phyloP scores from a whole-genome alignment of 2,888 invertebrate genomes.

The Lottia gigantea region DNA sequence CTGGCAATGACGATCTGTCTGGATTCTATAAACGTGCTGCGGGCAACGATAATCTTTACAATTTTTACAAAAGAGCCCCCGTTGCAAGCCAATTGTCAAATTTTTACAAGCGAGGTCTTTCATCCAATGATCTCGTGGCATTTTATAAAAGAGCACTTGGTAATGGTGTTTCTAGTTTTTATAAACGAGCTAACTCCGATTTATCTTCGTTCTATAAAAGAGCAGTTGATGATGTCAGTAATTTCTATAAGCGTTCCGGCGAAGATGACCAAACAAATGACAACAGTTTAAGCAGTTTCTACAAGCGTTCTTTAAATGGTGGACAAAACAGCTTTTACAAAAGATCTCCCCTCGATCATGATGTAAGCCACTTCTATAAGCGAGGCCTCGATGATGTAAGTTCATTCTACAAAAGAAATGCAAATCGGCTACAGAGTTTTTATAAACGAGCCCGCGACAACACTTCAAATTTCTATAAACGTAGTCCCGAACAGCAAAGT shows the following conservation, averaged over 20 bases:
- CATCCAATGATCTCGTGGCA: neutral
- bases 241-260: slow-evolving; percentile 19
- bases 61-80: slow-evolving; percentile 20
- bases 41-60: neutral
- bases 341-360: slow-evolving; percentile 11
- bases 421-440: slow-evolving; percentile 6
- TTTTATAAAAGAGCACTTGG: slow-evolving; percentile 5
- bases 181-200: neutral
- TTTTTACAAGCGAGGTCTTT: slow-evolving; percentile 25
- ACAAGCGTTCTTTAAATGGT: slow-evolving; percentile 21
- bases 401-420: neutral
- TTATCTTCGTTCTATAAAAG: slow-evolving; percentile 19
- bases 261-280: slow-evolving; percentile 10
- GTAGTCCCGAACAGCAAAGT: slow-evolving; percentile 9
- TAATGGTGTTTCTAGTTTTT: slow-evolving; percentile 11
- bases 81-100: neutral
- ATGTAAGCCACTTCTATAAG: slow-evolving; percentile 19
- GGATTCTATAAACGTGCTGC: slow-evolving; percentile 23
- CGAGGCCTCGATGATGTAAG: neutral
- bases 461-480: slow-evolving; percentile 13
- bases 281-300: slow-evolving; percentile 16
- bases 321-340: slow-evolving; percentile 20
- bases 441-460: slow-evolving; percentile 20
- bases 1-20: neutral
- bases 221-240: slow-evolving; percentile 3